These are phyloP conservation scores for Oryzias sinensis DNA, from an alignment of 2,797 vertebrate species.

Conservation along the genomic window DNA sequence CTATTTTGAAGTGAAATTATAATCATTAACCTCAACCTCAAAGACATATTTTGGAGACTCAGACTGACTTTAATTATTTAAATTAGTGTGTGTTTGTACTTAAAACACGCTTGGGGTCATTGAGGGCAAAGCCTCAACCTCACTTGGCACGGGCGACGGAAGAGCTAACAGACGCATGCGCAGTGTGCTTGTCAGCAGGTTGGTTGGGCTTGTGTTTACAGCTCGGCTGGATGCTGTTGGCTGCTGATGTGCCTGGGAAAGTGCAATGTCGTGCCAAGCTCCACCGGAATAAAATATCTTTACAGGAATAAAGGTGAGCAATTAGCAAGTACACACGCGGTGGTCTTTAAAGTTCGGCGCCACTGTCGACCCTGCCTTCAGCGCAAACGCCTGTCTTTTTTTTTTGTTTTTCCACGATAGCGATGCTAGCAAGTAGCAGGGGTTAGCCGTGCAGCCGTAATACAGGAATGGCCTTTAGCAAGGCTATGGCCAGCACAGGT, in stretches of 20 bases:
- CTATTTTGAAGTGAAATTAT: too few relatives aligned
- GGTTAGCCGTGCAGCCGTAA: constrained; percentile 49
- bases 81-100: too few relatives aligned
- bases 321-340: not conserved
- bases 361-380: too few relatives aligned
- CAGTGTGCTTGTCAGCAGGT: constrained; percentile 52
- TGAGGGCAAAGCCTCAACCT: constrained; percentile 13
- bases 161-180: constrained; percentile 69
- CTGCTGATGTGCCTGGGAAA: constrained; percentile 69
- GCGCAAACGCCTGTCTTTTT: constrained; percentile 15
- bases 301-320: constrained; percentile 70
- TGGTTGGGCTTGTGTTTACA: constrained; percentile 82
- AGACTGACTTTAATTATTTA: too few relatives aligned
- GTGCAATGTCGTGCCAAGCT: constrained; percentile 74
- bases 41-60: too few relatives aligned
- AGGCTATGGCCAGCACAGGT: constrained; percentile 27
- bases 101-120: constrained; percentile 8
- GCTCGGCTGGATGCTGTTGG: constrained; percentile 71
- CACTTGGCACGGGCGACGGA: constrained; percentile 6
- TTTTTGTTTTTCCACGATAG: constrained; percentile 16
- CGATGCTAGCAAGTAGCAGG: constrained; percentile 58
- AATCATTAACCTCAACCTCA: too few relatives aligned
- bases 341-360: not conserved
- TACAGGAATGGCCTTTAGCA: constrained; percentile 58
- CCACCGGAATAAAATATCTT: constrained; percentile 63